phyloP scores from a whole-genome alignment of 2,113 vertebrate genomes.

The Leptocoma aspasia region DNA sequence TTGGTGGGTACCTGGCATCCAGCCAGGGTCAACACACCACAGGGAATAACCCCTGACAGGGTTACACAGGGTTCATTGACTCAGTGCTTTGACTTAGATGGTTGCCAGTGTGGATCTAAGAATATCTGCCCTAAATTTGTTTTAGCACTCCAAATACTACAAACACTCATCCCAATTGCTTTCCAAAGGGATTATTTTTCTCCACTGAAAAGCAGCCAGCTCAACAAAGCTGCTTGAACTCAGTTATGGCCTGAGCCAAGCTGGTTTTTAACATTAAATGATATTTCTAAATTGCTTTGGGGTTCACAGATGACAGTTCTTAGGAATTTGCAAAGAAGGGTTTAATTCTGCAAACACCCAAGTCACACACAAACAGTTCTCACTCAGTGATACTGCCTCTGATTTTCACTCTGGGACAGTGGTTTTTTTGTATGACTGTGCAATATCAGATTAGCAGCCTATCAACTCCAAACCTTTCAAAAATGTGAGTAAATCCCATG shows the following conservation, averaged over 20 bases:
- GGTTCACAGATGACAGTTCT: neutral
- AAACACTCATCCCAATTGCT: slow-evolving; percentile 31
- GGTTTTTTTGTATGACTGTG: neutral
- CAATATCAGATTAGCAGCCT: neutral
- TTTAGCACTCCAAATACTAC: slow-evolving; percentile 41
- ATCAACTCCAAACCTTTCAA: neutral
- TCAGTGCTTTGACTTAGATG: slow-evolving; percentile 16
- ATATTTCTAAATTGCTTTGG: slow-evolving; percentile 23
- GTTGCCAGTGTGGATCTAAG: slow-evolving; percentile 6
- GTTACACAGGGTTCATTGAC: neutral
- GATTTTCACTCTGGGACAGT: neutral
- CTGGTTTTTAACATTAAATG: slow-evolving; percentile 44
- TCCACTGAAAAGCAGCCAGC: slow-evolving; percentile 28
- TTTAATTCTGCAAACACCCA: slow-evolving; percentile 2
- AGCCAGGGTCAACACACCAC: neutral
- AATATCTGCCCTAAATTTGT: slow-evolving; percentile 44
- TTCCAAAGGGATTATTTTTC: slow-evolving; percentile 57
- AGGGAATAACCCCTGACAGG: neutral
- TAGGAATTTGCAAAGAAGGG: neutral
- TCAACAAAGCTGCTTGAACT: slow-evolving; percentile 37
- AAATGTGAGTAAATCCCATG: neutral
- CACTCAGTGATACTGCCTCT: neutral
- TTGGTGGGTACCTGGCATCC: neutral
- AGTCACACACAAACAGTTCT: neutral
- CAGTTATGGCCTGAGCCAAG: slow-evolving; percentile 9